phyloP scores from a whole-genome alignment of 2,888 invertebrate genomes.

The Julus scandinavius region DNA sequence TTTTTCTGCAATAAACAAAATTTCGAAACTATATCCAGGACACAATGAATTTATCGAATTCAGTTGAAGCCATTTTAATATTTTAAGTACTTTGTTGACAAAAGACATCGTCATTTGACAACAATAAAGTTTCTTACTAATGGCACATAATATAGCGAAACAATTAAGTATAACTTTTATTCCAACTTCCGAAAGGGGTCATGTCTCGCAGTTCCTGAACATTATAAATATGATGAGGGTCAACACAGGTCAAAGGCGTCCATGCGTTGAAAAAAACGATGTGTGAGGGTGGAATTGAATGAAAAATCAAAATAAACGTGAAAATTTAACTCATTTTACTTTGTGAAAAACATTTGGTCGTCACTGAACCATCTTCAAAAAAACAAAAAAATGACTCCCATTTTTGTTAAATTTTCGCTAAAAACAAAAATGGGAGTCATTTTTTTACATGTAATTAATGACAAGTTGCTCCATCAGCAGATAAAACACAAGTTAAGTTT shows the following conservation, averaged over 20 bases:
- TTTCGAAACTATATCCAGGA: background rate
- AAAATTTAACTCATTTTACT: background rate
- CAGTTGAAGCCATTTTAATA: background rate
- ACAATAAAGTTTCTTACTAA: background rate
- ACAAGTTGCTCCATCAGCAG: too few relatives aligned
- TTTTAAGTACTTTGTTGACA: background rate
- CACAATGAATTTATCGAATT: background rate
- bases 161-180: constrained; percentile 26
- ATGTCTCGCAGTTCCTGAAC: constrained; percentile 31
- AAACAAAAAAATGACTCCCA: background rate
- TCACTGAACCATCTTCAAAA: background rate
- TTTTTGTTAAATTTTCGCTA: background rate
- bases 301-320: background rate
- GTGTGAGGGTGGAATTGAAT: background rate
- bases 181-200: constrained; percentile 13
- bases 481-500: background rate
- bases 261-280: background rate
- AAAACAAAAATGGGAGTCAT: background rate
- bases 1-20: too few relatives aligned
- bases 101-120: background rate
- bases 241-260: constrained; percentile 51
- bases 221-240: constrained; percentile 31
- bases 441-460: too few relatives aligned
- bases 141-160: background rate
- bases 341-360: background rate